Percentiles rank a stretch among this genome's conserved stretches.
These are phyloP conservation scores for Tipula confusa DNA, from an alignment of 2,888 invertebrate species.

Conservation along the genomic window DNA sequence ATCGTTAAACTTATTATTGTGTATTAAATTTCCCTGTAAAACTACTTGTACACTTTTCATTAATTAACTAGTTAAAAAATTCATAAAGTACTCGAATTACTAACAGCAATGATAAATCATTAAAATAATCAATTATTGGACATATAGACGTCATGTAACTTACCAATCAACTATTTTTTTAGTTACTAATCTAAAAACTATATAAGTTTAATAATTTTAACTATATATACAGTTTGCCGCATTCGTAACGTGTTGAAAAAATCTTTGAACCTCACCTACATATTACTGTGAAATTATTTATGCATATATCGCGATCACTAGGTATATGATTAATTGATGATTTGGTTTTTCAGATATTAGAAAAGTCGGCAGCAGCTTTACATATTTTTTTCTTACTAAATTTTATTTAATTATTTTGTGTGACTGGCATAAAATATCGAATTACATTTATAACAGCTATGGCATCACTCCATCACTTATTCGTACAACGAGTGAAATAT, in stretches of 20 bases:
- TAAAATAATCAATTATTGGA: neutral
- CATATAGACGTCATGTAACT: neutral
- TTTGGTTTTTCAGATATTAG: neutral
- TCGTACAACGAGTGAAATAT: neutral
- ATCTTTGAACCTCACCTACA: neutral
- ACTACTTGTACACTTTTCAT: neutral
- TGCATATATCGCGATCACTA: neutral
- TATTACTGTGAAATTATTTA: neutral
- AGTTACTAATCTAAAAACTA: too few species aligned
- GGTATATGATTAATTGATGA: neutral
- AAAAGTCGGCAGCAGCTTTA: neutral
- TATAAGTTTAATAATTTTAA: neutral
- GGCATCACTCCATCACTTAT: neutral
- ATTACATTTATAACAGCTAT: neutral
- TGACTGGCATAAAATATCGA: neutral
- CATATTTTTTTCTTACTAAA: neutral
- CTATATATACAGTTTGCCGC: neutral
- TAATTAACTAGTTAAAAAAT: neutral
- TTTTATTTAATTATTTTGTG: neutral
- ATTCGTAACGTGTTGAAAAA: neutral
- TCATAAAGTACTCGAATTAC: neutral
- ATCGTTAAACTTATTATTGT: neutral
- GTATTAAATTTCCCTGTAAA: neutral
- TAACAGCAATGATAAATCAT: neutral
- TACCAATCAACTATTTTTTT: neutral